These are phyloP conservation scores for Platycheirus albimanus DNA, from an alignment of 2,888 invertebrate genomes.

Conservation along the genomic window DNA sequence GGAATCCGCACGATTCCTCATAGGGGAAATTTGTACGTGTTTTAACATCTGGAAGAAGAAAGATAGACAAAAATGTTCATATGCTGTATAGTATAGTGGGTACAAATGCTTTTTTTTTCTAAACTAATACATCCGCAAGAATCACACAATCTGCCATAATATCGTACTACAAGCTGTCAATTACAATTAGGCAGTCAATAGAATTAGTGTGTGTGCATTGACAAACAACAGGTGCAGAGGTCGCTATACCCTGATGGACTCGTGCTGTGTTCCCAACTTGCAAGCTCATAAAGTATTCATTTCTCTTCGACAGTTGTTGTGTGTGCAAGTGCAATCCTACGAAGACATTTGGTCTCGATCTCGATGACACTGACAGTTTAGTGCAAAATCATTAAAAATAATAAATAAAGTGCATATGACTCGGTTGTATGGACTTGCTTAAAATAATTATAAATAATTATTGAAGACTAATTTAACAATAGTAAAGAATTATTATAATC, in stretches of 20 bases:
- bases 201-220: background rate
- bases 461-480: too few species aligned
- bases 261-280: background rate
- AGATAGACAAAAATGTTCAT: conserved; percentile 40
- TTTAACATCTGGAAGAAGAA: conserved; percentile 89
- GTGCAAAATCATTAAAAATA: conserved; percentile 5
- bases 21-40: conserved; percentile 95
- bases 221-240: conserved; percentile 44
- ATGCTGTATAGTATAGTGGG: too few species aligned
- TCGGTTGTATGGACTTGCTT: too few species aligned
- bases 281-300: conserved; percentile 54
- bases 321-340: background rate
- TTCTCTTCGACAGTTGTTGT: conserved; percentile 6
- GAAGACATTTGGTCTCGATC: conserved; percentile 1
- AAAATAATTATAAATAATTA: too few species aligned
- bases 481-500: too few species aligned
- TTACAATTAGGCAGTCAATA: conserved; percentile 36
- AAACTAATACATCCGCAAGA: conserved; percentile 25
- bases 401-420: too few species aligned
- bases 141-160: background rate
- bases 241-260: background rate
- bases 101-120: background rate
- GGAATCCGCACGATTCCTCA: conserved; percentile 92
- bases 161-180: conserved; percentile 20
- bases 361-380: conserved; percentile 14